phyloP scores from a whole-genome alignment of 1,140 invertebrate species.

The Drosophila mojavensis region DNA sequence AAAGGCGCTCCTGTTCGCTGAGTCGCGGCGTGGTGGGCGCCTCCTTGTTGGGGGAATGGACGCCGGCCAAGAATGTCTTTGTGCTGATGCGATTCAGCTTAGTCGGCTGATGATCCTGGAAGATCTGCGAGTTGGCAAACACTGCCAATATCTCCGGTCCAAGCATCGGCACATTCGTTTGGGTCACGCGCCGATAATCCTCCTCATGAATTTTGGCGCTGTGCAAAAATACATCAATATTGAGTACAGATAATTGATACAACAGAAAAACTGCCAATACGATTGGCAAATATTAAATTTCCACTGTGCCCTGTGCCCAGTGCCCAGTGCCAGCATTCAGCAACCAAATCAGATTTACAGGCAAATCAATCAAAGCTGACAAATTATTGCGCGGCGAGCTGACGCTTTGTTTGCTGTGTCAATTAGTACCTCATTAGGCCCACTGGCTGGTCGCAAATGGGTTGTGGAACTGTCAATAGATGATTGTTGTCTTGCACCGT shows the following conservation, averaged over 20 bases:
- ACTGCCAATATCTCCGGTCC: constrained; percentile 82
- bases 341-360: constrained; percentile 27
- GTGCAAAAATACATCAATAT: constrained; percentile 20
- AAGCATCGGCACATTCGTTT: constrained; percentile 80
- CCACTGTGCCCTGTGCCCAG: neutral
- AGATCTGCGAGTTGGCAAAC: constrained; percentile 83
- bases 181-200: constrained; percentile 81
- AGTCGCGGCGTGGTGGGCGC: constrained; percentile 71
- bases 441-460: constrained; percentile 78
- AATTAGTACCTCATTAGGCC: constrained; percentile 75
- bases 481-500: constrained; percentile 75
- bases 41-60: constrained; percentile 73
- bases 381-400: constrained; percentile 10
- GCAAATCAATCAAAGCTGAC: constrained; percentile 11
- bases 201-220: constrained; percentile 83
- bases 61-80: constrained; percentile 70
- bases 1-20: constrained; percentile 75
- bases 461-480: constrained; percentile 69
- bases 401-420: constrained; percentile 28
- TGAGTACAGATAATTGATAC: neutral
- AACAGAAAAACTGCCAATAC: constrained; percentile 19
- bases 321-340: constrained; percentile 24
- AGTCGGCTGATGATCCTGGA: constrained; percentile 82
- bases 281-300: constrained; percentile 23
- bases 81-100: constrained; percentile 77